Percentiles rank a stretch among this genome's conserved stretches.
Evolutionary conservation across 2,888 invertebrate genomes (phyloP).

Genomic region (Cheilosia urbana): DNA sequence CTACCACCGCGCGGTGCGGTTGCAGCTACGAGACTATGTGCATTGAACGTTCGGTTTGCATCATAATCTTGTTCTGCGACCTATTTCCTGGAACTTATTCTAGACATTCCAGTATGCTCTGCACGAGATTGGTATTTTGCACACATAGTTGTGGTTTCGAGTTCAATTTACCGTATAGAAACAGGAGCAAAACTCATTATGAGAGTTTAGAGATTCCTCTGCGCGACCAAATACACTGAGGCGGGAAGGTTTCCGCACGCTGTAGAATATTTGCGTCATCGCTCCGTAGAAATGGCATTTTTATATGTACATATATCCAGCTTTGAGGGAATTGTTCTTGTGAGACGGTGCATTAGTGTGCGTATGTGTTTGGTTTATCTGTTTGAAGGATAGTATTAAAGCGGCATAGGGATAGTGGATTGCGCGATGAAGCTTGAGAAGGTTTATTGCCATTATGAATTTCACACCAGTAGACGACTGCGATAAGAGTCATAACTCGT

Average conservation of each 20-base stretch:
- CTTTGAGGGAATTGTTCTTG: too few relatives aligned
- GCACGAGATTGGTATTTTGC: background rate
- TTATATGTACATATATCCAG: too few relatives aligned
- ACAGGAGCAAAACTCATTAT: background rate
- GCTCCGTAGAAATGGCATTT: too few relatives aligned
- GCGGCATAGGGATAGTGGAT: too few relatives aligned
- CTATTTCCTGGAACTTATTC: background rate
- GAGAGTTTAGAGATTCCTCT: background rate
- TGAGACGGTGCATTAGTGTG: too few relatives aligned
- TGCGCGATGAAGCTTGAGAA: too few relatives aligned
- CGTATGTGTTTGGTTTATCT: too few relatives aligned
- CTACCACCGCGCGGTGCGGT: background rate
- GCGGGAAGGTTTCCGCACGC: background rate
- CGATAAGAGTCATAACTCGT: too few relatives aligned
- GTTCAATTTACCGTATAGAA: background rate
- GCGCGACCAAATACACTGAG: background rate
- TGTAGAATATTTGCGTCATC: too few relatives aligned
- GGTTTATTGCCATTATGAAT: too few relatives aligned
- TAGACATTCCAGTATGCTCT: background rate
- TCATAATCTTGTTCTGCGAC: background rate
- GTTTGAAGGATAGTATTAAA: too few relatives aligned
- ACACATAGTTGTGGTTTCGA: background rate
- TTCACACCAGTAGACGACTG: too few relatives aligned
- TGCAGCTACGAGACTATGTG: background rate
- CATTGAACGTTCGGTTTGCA: background rate